These are phyloP conservation scores for Sarcophilus harrisii DNA, from an alignment of 2,797 vertebrate species.

Conservation along the genomic window DNA sequence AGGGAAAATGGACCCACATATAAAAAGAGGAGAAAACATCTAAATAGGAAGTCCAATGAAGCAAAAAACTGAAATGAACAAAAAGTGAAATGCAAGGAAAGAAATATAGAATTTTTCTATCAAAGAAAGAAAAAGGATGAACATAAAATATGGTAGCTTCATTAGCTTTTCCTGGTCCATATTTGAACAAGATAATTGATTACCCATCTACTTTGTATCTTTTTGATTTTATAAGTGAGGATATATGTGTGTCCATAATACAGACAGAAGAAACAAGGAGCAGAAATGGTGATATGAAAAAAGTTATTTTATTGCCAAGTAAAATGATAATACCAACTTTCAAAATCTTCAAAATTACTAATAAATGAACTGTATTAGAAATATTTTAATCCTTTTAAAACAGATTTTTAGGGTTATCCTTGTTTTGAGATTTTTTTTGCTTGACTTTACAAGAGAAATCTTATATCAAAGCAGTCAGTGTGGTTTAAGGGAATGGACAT, in stretches of 20 bases:
- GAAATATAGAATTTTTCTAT: constrained; percentile 1
- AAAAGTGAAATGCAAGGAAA: constrained; percentile 69
- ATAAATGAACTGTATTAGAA: background rate
- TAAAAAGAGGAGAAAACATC: constrained; percentile 33
- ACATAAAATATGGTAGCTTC: constrained; percentile 52
- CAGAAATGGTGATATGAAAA: background rate
- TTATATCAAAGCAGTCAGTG: background rate
- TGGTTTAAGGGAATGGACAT: background rate
- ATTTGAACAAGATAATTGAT: background rate
- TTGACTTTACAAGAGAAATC: background rate
- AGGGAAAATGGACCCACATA: constrained; percentile 53
- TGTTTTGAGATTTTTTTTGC: background rate
- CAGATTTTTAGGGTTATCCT: background rate
- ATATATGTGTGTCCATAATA: background rate
- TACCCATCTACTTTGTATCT: constrained; percentile 15
- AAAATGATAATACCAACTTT: background rate
- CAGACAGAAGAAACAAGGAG: constrained; percentile 29
- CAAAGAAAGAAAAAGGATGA: constrained; percentile 26
- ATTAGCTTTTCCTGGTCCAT: constrained; percentile 40
- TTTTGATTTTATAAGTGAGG: constrained; percentile 25
- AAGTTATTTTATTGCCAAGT: constrained; percentile 10
- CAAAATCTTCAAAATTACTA: constrained; percentile 5
- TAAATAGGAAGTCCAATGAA: constrained; percentile 60
- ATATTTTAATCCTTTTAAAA: constrained; percentile 30
- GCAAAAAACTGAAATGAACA: constrained; percentile 61